Conservation (phyloP, 2,888 invertebrate species). For the Microctonus hyperodae region DNA sequence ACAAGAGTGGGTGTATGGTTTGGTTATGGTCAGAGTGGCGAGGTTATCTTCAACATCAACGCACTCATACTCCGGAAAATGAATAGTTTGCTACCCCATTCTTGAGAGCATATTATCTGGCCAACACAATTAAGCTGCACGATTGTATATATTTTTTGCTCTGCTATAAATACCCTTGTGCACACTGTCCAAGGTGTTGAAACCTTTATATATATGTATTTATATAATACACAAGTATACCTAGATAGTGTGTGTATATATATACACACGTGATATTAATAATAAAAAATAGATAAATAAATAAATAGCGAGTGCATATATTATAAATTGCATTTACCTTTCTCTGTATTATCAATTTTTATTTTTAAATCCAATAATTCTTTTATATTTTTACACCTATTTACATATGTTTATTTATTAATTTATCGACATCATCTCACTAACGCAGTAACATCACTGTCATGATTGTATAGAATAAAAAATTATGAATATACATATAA, state of each 20-base stretch:
- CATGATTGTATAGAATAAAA: neutral
- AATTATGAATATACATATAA: too few species aligned
- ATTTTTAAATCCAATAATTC: neutral
- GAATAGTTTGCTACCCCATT: constrained; percentile 48
- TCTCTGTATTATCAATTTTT: neutral
- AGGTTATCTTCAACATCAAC: constrained; percentile 51
- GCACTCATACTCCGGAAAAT: constrained; percentile 47
- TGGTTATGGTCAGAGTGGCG: constrained; percentile 30
- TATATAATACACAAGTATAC: constrained; percentile 41
- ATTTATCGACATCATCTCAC: neutral
- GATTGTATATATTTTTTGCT: neutral
- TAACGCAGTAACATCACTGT: neutral
- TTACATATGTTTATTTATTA: neutral
- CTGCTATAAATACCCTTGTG: constrained; percentile 27
- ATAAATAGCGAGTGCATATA: too few species aligned
- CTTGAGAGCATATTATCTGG: constrained; percentile 31
- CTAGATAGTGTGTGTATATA: constrained; percentile 36
- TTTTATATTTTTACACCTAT: neutral
- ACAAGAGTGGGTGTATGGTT: too few species aligned
- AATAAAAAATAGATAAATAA: too few species aligned
- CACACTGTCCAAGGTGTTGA: constrained; percentile 58
- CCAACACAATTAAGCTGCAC: constrained; percentile 20
- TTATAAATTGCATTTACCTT: too few species aligned
- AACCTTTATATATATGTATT: constrained; percentile 50
- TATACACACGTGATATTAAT: too few species aligned